Evolutionary conservation across 2,113 vertebrate genomes (phyloP).

Genomic region (Neolamprologus toae): DNA sequence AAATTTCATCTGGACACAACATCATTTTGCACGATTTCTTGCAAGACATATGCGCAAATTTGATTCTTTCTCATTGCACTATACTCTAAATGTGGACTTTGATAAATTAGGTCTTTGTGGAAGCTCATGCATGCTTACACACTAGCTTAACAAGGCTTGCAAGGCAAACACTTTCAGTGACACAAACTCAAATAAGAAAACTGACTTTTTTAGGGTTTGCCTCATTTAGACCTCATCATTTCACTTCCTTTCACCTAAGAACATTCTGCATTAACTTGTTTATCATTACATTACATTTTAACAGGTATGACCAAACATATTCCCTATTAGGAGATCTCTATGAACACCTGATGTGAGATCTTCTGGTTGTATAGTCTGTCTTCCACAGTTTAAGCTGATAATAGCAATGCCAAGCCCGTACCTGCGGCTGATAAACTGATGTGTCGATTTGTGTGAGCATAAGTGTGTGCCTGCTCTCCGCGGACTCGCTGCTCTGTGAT

Average conservation of each 20-base stretch:
- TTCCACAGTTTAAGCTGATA: neutral
- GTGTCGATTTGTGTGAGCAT: neutral
- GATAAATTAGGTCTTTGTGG: neutral
- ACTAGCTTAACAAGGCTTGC: neutral
- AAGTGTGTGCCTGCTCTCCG: neutral
- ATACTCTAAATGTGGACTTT: neutral
- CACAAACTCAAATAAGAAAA: neutral
- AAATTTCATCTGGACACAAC: neutral
- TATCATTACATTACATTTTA: neutral
- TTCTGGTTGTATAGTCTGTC: neutral
- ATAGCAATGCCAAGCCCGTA: neutral
- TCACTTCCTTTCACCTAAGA: neutral
- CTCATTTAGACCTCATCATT: neutral
- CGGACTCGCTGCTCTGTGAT: conserved; percentile 50
- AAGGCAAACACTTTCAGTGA: neutral
- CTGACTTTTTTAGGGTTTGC: neutral
- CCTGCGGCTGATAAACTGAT: neutral
- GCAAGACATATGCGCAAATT: neutral
- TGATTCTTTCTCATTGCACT: neutral
- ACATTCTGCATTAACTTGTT: neutral
- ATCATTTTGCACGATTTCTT: neutral
- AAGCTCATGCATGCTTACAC: neutral
- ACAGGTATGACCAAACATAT: neutral
- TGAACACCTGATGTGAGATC: neutral
- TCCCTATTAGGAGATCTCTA: neutral